A percentile compares a stretch with the other conserved stretches of the same genome.
Evolutionary conservation across 1,140 invertebrate species (phyloP).

Genomic region (Ganaspis sp.): DNA sequence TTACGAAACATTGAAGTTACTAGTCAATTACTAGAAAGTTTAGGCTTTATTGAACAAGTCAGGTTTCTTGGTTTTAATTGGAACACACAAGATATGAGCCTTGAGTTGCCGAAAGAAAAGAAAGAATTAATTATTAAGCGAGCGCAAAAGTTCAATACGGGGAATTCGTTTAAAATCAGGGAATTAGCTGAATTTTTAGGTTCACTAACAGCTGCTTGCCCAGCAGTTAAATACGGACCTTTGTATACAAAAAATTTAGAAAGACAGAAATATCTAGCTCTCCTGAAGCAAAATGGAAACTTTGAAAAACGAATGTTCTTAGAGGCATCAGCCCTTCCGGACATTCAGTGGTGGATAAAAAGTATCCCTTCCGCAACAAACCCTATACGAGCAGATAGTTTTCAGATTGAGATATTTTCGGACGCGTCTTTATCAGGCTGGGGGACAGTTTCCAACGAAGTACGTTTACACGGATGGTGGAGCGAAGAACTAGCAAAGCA

Average conservation of each 20-base stretch:
- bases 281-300: slow-evolving; percentile 10
- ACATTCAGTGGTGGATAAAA: slow-evolving; percentile 31
- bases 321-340: background rate
- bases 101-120: background rate
- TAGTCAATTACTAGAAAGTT: background rate
- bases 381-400: slow-evolving; percentile 31
- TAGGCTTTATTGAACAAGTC: slow-evolving; percentile 32
- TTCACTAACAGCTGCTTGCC: slow-evolving; percentile 13
- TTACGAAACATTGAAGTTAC: background rate
- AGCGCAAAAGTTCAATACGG: background rate
- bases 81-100: background rate
- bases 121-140: background rate
- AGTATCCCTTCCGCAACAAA: background rate
- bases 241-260: slow-evolving; percentile 43
- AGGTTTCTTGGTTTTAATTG: slow-evolving; percentile 8
- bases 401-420: slow-evolving; percentile 62
- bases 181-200: slow-evolving; percentile 36
- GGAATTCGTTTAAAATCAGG: slow-evolving; percentile 17
- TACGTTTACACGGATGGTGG: slow-evolving; percentile 56
- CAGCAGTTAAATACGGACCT: slow-evolving; percentile 38
- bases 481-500: slow-evolving; percentile 44
- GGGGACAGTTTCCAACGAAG: slow-evolving; percentile 54
- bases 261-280: slow-evolving; percentile 31
- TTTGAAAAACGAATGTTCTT: slow-evolving; percentile 12
- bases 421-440: slow-evolving; percentile 66